Evolutionary conservation across 2,113 vertebrate genomes (phyloP), one percentile per base, ranked within the genome.

Genomic region (western clawed frog (Xenopus tropicalis)): DNA sequence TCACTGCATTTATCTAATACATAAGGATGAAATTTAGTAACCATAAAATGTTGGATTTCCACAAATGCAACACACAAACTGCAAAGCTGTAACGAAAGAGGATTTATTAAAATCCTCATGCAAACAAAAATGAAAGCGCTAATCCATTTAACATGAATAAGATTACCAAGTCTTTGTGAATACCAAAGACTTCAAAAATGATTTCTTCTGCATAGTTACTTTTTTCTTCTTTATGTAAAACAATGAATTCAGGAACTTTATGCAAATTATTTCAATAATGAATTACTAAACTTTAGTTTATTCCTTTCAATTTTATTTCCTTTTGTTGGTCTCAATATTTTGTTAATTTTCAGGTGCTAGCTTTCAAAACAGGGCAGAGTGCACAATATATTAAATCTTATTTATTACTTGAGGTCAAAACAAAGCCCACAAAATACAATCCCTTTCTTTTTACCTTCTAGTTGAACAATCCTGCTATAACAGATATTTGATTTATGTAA

Each of bases 41-140:
- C 61, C 19, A 23, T 72, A 29, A 25, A 64, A 72, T 71, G 52
- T 64, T 19, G 22, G 25, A 65, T 65, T 65, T 69, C 64, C 61
- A n/a, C 23, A 11, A 59, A 59, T 22, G 23, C n/a, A 59, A 59
- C 20, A 20, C 23, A 11, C 14, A 22, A 12, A 22, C 46, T 42
- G 24, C 51, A 46, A 61, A 42, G 48, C 46, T 2, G 11, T 56
- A 24, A 72, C 46, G 12, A 72, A 72, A 64, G 61, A 7, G 20
- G 46, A 25, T 64, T 23, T 63, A 65, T 16, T 54, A 72, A 64
- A 70, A 16, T 22, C 46, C 61, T 46, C 25, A 64, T 63, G 61
- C 1, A 48, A 61, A 48, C 24, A 29, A 42, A 23, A 56, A 57
- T 65, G 4, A 56, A 65, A 43, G 59, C 25, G 25, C 25, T 64